Evolutionary conservation across 2,113 vertebrate genomes (phyloP), one percentile per base, ranked within the genome.

Genomic region (Eonycteris spelaea): DNA sequence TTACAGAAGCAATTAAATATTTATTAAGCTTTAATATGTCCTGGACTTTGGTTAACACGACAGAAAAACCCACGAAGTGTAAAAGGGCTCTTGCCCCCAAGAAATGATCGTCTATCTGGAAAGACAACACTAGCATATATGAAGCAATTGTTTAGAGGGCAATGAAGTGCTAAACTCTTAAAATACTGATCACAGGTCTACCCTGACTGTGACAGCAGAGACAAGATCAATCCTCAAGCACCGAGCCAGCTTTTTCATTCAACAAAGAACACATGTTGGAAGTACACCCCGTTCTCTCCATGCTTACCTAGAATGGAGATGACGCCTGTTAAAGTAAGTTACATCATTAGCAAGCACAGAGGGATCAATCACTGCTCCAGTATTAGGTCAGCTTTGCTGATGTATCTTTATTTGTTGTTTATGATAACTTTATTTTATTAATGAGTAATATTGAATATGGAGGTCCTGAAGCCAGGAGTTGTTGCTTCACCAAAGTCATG

Each of bases 1-100:
- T 63, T 68, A 67, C 10, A 83, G n/a, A 43, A 55, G 22, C 26
- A 91, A 61, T 92, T 67, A 96, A 96, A 78, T 88, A 88, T 83
- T 91, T 73, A 95, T 43, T 73, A 83, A 71, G 8, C 11, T 85
- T 65, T 88, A 40, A 61, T 89, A 48, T 87, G 38, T 35, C 83
- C 77, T 78, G 26, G 30, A 71, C 71, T 94, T 61, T 67, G 51
- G n/a, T 68, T 91, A 80, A 40, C 65, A 71, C 5, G 30, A 26
- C 28, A 96, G n/a, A 94, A 96, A 95, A 87, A 65, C 38, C 65
- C 90, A 91, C 48, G 24, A 97, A 57, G 48, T 18, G 4, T 40
- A n/a, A 88, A 85, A 90, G 11, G 22, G 21, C 28, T 26, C 33
- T 61, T 57, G 40, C 9, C 19, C 43, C 18, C 12, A n/a, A 88